phyloP scores from a whole-genome alignment of 2,797 vertebrate species.

The Cheracebus regulus region DNA sequence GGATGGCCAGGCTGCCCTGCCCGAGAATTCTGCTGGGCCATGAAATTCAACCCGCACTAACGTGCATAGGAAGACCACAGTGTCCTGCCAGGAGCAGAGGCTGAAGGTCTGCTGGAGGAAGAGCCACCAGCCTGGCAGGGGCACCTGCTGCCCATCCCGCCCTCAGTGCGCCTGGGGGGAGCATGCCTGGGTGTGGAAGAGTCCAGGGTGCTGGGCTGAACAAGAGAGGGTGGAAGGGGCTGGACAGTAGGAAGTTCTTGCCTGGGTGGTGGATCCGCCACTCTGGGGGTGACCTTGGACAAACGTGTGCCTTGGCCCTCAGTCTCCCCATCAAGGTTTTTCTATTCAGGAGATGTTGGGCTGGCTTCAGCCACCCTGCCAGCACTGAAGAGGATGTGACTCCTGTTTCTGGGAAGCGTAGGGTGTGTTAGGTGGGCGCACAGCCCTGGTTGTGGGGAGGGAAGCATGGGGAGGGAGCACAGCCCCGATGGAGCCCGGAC shows the following conservation, averaged over 20 bases:
- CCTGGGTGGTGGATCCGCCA: neutral
- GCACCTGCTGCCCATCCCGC: neutral
- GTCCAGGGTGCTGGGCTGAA: neutral
- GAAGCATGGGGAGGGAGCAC: neutral
- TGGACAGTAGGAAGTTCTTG: neutral
- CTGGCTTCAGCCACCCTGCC: neutral
- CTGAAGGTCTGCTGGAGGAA: neutral
- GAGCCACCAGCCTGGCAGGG: neutral
- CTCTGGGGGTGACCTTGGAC: neutral
- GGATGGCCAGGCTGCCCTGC: neutral
- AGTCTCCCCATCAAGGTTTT: neutral
- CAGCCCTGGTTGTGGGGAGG: neutral
- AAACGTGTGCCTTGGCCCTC: neutral
- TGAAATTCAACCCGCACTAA: neutral
- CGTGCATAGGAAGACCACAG: neutral
- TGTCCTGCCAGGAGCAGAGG: conserved; percentile 52
- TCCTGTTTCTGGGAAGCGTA: neutral
- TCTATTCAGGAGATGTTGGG: neutral
- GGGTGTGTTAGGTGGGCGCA: neutral
- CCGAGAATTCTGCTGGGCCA: neutral
- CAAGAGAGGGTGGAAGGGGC: too few species aligned
- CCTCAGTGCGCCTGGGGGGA: neutral
- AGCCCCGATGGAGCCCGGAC: neutral
- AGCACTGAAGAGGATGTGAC: neutral
- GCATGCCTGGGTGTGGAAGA: neutral